These are phyloP conservation scores for Tetramorium alpestre DNA, from an alignment of 1,140 invertebrate genomes.

Conservation along the genomic window DNA sequence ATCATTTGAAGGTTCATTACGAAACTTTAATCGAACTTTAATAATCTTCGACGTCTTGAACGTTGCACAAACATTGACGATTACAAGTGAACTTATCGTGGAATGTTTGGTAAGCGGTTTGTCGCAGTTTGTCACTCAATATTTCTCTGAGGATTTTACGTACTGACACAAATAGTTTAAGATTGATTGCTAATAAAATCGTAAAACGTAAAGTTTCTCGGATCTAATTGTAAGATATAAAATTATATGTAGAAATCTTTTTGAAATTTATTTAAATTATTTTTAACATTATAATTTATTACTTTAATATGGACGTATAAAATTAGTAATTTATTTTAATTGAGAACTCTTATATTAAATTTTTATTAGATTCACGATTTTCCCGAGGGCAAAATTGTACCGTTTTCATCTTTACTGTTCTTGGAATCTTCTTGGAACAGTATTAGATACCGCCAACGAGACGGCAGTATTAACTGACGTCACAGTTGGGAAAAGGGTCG, in stretches of 20 bases:
- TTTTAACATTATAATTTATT: neutral
- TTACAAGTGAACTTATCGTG: conserved; percentile 14
- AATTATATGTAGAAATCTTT: neutral
- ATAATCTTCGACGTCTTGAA: neutral
- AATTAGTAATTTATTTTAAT: neutral
- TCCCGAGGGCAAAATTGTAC: neutral
- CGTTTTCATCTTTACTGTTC: neutral
- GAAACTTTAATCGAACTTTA: conserved; percentile 31
- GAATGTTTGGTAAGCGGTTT: neutral
- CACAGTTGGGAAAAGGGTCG: conserved; percentile 29
- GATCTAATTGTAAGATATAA: neutral
- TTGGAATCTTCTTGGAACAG: neutral
- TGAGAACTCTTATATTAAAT: neutral
- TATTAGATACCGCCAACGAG: neutral
- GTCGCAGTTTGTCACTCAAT: conserved; percentile 8
- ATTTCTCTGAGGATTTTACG: neutral
- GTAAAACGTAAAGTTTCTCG: neutral
- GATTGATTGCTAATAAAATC: neutral
- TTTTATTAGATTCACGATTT: neutral
- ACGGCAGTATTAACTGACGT: neutral
- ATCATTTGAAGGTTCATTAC: conserved; percentile 36
- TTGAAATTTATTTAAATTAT: neutral
- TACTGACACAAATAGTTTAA: conserved; percentile 3
- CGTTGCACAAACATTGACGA: neutral
- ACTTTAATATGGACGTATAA: neutral